Evolutionary conservation across 2,113 vertebrate species (phyloP), one percentile per base, ranked within the genome.

Genomic region (cat (Felis catus)): DNA sequence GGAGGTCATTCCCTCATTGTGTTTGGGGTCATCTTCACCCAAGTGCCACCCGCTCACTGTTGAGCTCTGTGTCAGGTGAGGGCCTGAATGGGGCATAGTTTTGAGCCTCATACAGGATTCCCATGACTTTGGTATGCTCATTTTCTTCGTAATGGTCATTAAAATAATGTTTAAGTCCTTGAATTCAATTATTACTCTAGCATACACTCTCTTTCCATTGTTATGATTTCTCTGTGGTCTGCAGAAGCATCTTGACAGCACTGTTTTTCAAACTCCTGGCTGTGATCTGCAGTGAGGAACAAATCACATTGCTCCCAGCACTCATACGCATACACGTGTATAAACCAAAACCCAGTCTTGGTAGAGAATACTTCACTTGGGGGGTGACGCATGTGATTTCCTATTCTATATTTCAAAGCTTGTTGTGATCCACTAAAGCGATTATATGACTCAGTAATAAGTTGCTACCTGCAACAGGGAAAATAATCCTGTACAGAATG

Each of bases 381-480:
- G 48, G 39, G 85, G 39, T 93, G 92, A 74, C 61, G 81, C 23
- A 0, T 0, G 0, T 48, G 81, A 63, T 61, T 96, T 94, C 96
- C 94, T 83, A 48, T 89, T 84, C 80, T 90, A 66, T 45, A 61
- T 89, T 91, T 80, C 71, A 95, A 96, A 55, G 82, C 55, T 81
- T 95, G 55, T 58, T 91, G 85, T 71, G 58, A 95, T 76, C 58
- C 71, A 82, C 94, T 96, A 89, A 85, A 74, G 53, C 89, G 95
- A 85, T 96, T 97, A 89, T 95, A 73, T 78, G 68, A 94, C 68
- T 90, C 61, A 86, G 48, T 45, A 95, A 68, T 85, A 91, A 96
- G 66, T 93, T 78, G 53, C 41, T 85, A 68, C 71, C 25, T 95
- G 82, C 1, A 8, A 36, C 29, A 16, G 31, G 68, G 29, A 71